Conservation (phyloP, 64 coral and sea anemone species). For the Astreopora myriophthalma region DNA sequence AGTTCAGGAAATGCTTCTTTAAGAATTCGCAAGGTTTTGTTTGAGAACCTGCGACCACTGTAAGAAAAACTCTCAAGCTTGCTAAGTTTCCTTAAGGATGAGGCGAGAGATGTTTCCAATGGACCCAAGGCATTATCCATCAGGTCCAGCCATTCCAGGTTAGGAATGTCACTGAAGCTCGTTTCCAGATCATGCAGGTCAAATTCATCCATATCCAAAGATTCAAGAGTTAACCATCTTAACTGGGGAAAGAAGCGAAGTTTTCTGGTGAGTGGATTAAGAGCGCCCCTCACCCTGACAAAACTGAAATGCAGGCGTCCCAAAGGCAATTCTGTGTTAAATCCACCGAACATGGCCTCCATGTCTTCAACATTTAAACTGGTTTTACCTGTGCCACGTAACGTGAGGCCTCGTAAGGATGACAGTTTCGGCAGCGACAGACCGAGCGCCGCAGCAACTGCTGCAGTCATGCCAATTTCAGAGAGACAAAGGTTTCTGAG, state of each 20-base stretch:
- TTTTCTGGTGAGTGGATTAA: background rate
- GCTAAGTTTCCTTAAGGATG: no score
- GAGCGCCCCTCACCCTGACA: background rate
- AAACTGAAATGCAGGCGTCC: accelerated
- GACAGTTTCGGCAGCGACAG: background rate
- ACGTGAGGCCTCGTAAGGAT: background rate
- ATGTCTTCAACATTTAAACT: background rate
- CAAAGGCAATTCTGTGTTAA: background rate
- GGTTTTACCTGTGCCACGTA: background rate
- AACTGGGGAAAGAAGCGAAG: background rate
- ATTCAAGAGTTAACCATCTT: background rate
- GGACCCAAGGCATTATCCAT: background rate
- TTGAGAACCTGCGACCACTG: no score
- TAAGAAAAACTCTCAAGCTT: no score
- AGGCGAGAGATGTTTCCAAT: no score
- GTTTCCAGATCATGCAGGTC: background rate
- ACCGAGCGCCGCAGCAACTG: background rate
- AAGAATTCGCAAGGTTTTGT: no score
- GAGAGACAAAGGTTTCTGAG: background rate
- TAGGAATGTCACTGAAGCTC: background rate
- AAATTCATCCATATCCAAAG: background rate
- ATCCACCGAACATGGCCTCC: background rate
- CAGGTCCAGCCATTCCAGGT: background rate
- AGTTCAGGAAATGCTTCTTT: no score
- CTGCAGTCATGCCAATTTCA: background rate